phyloP scores from a whole-genome alignment of 2,113 vertebrate species.

The Vulpes ferrilata region DNA sequence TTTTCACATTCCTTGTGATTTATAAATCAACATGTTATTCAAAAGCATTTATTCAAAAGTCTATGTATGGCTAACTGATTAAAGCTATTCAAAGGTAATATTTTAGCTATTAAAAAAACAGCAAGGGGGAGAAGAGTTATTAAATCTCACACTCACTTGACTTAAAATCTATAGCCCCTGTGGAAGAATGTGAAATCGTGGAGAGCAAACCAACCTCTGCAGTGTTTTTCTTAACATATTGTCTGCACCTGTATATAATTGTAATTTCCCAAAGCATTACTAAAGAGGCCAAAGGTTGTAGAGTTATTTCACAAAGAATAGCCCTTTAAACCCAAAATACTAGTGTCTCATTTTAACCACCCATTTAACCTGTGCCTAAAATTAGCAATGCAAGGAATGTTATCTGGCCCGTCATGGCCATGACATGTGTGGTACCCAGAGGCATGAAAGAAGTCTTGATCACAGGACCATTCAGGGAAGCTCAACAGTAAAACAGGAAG shows the following conservation, averaged over 20 bases:
- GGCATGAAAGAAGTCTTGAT: slow-evolving; percentile 50
- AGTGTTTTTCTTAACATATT: slow-evolving; percentile 77
- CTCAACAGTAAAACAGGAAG: slow-evolving; percentile 58
- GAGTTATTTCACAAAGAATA: slow-evolving; percentile 69
- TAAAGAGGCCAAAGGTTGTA: slow-evolving; percentile 70
- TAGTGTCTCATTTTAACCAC: slow-evolving; percentile 68
- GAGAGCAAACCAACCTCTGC: slow-evolving; percentile 64
- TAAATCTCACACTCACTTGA: slow-evolving; percentile 75
- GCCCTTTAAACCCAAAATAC: slow-evolving; percentile 48
- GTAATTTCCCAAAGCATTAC: slow-evolving; percentile 80
- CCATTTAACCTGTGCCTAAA: slow-evolving; percentile 59
- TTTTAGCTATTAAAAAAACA: slow-evolving; percentile 63
- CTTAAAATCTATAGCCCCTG: slow-evolving; percentile 73
- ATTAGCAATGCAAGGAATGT: slow-evolving; percentile 74
- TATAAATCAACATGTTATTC: slow-evolving; percentile 43
- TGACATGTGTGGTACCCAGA: slow-evolving; percentile 55
- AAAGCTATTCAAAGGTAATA: slow-evolving; percentile 51
- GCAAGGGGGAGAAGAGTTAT: slow-evolving; percentile 66
- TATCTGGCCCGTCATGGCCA: slow-evolving; percentile 56
- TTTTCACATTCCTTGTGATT: slow-evolving; percentile 56
- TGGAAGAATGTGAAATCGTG: slow-evolving; percentile 63
- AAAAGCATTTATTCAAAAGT: slow-evolving; percentile 53
- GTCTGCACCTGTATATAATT: slow-evolving; percentile 79
- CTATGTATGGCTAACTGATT: slow-evolving; percentile 26
- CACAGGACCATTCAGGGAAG: slow-evolving; percentile 42